Percentiles rank a stretch among this genome's conserved stretches.
Conservation (phyloP, 2,797 vertebrate genomes). For the Dermochelys coriacea region DNA sequence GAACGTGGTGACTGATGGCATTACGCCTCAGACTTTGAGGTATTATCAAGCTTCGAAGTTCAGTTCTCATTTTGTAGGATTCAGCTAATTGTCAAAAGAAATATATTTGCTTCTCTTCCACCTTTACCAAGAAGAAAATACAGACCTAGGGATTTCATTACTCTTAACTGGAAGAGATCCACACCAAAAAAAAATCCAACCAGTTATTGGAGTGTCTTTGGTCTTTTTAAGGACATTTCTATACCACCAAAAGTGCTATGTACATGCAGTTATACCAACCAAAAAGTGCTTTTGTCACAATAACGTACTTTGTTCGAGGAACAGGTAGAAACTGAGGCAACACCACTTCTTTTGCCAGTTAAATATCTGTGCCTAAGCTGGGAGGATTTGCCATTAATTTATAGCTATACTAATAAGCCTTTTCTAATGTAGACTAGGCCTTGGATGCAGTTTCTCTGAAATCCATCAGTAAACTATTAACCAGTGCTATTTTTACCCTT, state of each 20-base stretch:
- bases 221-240: background rate
- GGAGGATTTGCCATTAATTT: background rate
- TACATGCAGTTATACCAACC: background rate
- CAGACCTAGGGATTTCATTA: background rate
- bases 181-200: constrained; percentile 28
- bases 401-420: background rate
- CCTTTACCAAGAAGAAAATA: constrained; percentile 29
- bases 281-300: background rate
- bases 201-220: constrained; percentile 28
- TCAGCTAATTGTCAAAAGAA: constrained; percentile 66
- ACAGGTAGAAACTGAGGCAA: background rate
- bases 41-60: constrained; percentile 58
- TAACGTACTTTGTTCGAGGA: background rate
- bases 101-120: constrained; percentile 58
- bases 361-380: background rate
- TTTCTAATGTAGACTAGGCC: background rate
- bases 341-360: background rate
- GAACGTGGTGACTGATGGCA: constrained; percentile 38
- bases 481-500: background rate
- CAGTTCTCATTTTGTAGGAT: constrained; percentile 12
- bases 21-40: constrained; percentile 16
- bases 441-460: background rate
- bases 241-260: background rate
- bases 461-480: background rate
- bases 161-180: constrained; percentile 48